phyloP scores from a whole-genome alignment of 2,797 vertebrate species.

The Chiroxiphia lanceolata region DNA sequence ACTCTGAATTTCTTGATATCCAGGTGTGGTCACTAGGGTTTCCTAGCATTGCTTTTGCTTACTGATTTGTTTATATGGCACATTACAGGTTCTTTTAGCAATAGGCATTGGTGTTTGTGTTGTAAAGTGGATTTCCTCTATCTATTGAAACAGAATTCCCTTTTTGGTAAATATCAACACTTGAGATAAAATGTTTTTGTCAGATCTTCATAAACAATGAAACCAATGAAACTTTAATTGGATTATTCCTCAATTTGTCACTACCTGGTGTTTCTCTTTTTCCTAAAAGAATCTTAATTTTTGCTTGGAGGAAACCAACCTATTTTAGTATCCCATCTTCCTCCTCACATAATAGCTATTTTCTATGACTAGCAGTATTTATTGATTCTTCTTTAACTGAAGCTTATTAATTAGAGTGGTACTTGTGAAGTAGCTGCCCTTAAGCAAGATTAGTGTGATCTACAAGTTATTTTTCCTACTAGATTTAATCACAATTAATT shows the following conservation, averaged over 20 bases:
- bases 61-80: background rate
- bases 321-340: slow-evolving; percentile 31
- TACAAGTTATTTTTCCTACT: slow-evolving; percentile 17
- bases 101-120: background rate
- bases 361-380: slow-evolving; percentile 38
- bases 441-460: slow-evolving; percentile 34
- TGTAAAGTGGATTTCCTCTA: background rate
- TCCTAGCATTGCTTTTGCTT: background rate
- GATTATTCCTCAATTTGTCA: slow-evolving; percentile 10
- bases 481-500: slow-evolving; percentile 33
- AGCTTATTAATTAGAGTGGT: slow-evolving; percentile 45
- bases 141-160: background rate
- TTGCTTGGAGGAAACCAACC: background rate
- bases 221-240: background rate
- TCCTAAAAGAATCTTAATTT: slow-evolving; percentile 31
- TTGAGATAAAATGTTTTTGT: slow-evolving; percentile 14
- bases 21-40: background rate
- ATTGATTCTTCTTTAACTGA: slow-evolving; percentile 44
- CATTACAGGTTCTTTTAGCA: background rate
- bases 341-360: background rate
- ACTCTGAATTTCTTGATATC: background rate
- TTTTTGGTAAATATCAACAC: background rate
- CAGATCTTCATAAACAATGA: slow-evolving; percentile 21
- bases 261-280: slow-evolving; percentile 30
- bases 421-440: slow-evolving; percentile 43